phyloP scores from a whole-genome alignment of 1,140 invertebrate species.

The Lordiphosa mommai region DNA sequence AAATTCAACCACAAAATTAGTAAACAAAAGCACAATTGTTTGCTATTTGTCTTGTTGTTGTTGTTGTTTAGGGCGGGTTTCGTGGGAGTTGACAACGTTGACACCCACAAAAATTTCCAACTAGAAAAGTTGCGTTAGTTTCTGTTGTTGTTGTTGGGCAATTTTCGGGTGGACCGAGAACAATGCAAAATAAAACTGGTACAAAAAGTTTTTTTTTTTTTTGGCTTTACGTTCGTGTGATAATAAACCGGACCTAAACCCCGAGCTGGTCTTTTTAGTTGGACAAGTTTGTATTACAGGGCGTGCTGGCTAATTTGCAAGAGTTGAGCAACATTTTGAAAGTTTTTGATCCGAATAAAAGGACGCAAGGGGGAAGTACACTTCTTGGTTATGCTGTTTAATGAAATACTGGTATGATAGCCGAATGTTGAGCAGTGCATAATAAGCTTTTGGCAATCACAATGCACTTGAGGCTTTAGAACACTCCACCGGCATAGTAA shows the following conservation, averaged over 20 bases:
- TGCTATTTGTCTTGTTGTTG: conserved; percentile 29
- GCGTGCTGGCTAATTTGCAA: conserved; percentile 25
- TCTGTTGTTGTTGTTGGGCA: conserved; percentile 37
- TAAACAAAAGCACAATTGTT: conserved; percentile 75
- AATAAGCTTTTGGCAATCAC: too few relatives aligned
- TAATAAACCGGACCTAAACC: conserved; percentile 46
- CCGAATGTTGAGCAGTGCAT: too few relatives aligned
- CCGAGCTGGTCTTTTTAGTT: conserved; percentile 15
- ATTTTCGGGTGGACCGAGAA: conserved; percentile 37
- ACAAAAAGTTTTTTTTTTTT: conserved; percentile 33
- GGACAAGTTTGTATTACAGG: not conserved
- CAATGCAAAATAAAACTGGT: conserved; percentile 61
- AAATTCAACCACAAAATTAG: conserved; percentile 62
- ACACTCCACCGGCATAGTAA: too few relatives aligned
- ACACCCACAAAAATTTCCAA: conserved; percentile 55
- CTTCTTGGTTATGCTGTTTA: too few relatives aligned
- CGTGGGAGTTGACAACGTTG: conserved; percentile 58
- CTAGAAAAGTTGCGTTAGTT: conserved; percentile 43
- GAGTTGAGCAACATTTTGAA: conserved; percentile 3
- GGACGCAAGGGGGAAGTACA: too few relatives aligned
- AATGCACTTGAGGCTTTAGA: too few relatives aligned
- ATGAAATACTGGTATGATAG: too few relatives aligned
- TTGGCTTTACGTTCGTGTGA: conserved; percentile 25
- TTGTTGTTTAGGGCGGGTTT: conserved; percentile 17
- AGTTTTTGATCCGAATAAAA: too few relatives aligned